Base-by-base conservation (phyloP, 2,113 vertebrate species). In the Macrotus californicus region DNA sequence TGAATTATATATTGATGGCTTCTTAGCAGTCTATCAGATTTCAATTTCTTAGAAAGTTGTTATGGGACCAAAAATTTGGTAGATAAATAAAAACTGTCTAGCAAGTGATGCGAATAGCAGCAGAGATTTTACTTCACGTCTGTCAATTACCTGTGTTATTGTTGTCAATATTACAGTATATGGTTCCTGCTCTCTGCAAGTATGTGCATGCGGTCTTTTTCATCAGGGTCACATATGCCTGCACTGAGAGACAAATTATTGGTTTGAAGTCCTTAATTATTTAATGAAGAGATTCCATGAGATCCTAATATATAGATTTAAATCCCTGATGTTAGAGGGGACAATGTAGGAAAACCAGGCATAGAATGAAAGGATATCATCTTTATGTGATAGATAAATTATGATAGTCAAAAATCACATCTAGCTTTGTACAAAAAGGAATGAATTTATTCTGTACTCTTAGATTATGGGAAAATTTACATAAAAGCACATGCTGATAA, bases 401-500 rank as follows among this genome's bases (percentile, higher is more conserved):
- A 36, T 80, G 31, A 29, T 94, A 75, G 31, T 91, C 96, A 94
- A 76, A 54, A 54, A 89, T 94, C 31, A 56, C 95, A 96, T 64
- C 86, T 89, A 79, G 46, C 66, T 97, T 92, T 96, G 10, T 89
- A 95, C 19, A 34, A 89, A 59, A 86, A 95, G 69, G 11, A 93
- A 61, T 76, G 94, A 75, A 88, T 97, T 96, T 97, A 89, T 96
- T 96, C 64, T 96, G 22, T 89, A 72, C 5, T 5, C 29, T 77
- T 89, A 76, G 84, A 81, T 96, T 94, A 36, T 24, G 13, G 64
- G 41, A 43, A 12, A 80, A 91, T 43, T 64, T 73, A 81, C 79
- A 43, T 96, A 84, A 97, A 95, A 91, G 48, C 75, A 6, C 4
- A 11, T 61, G 12, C 69, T 97, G 93, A 94, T 97, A 97, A 98